Evolutionary conservation across 2,113 vertebrate genomes (phyloP).

Genomic region (Phainopepla nitens): DNA sequence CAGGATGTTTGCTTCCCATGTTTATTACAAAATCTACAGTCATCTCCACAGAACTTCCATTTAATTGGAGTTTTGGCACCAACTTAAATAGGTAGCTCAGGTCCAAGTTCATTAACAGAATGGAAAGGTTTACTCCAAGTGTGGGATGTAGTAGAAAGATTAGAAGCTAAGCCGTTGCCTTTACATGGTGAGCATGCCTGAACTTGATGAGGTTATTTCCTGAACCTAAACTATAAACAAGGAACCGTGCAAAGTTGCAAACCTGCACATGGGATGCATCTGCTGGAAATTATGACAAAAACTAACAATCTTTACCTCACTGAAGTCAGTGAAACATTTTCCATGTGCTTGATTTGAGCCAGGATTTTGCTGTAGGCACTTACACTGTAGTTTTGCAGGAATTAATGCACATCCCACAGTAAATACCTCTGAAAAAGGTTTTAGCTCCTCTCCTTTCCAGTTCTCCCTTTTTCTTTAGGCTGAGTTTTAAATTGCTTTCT

Average conservation of each 20-base stretch:
- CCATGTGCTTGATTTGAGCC: neutral
- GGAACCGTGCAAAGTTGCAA: neutral
- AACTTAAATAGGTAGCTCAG: neutral
- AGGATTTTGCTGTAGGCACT: neutral
- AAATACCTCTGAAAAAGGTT: neutral
- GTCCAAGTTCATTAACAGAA: neutral
- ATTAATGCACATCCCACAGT: neutral
- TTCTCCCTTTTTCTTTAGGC: neutral
- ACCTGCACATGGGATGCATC: neutral
- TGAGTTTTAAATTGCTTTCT: neutral
- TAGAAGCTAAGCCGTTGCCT: neutral
- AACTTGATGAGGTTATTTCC: conserved; percentile 22
- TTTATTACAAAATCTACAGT: neutral
- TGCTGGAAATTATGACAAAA: conserved; percentile 1
- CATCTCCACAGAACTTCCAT: neutral
- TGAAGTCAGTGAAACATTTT: neutral
- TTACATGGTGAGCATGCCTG: neutral
- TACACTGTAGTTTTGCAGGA: neutral
- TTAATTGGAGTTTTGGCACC: conserved; percentile 1
- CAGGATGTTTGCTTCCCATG: neutral
- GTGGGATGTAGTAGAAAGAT: neutral
- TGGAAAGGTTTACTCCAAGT: conserved; percentile 1
- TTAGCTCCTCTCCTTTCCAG: neutral
- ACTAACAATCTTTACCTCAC: neutral
- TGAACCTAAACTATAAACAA: neutral